These are phyloP conservation scores for Morus bassanus DNA, from an alignment of 2,797 vertebrate genomes.

Conservation along the genomic window DNA sequence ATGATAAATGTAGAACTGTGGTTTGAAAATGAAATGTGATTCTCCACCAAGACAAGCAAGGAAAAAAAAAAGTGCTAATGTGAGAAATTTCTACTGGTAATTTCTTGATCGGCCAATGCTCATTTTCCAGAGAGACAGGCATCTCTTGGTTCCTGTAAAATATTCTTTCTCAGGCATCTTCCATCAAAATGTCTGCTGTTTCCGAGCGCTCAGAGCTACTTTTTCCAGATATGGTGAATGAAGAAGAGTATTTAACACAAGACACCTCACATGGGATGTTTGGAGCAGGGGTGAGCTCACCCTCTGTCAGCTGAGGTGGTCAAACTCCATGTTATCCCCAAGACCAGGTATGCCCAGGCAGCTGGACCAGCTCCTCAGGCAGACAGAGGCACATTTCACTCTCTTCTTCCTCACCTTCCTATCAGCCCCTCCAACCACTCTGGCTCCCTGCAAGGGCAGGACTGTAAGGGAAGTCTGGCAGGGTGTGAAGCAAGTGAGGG, in stretches of 20 bases:
- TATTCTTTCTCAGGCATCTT: neutral
- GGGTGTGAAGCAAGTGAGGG: neutral
- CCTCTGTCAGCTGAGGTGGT: neutral
- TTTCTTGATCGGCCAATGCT: neutral
- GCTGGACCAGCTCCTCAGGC: neutral
- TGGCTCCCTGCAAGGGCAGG: neutral
- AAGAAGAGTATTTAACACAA: neutral
- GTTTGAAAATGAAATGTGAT: slow-evolving; percentile 33
- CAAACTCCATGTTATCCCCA: neutral
- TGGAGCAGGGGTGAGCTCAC: neutral
- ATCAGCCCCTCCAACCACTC: neutral
- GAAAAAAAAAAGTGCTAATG: neutral
- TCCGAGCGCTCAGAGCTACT: neutral
- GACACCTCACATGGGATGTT: neutral
- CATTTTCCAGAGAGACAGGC: neutral
- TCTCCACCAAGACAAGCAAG: slow-evolving; percentile 19
- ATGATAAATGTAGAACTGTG: slow-evolving; percentile 13
- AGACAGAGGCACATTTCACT: neutral
- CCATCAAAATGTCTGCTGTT: neutral
- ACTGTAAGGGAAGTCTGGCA: neutral
- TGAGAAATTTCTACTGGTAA: neutral
- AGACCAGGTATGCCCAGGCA: neutral
- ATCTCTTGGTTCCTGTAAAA: neutral
- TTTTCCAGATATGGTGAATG: neutral
- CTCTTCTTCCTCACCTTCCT: neutral